Evolutionary conservation across 1,140 invertebrate genomes (phyloP).

Genomic region (Schmidtea mediterranea): DNA sequence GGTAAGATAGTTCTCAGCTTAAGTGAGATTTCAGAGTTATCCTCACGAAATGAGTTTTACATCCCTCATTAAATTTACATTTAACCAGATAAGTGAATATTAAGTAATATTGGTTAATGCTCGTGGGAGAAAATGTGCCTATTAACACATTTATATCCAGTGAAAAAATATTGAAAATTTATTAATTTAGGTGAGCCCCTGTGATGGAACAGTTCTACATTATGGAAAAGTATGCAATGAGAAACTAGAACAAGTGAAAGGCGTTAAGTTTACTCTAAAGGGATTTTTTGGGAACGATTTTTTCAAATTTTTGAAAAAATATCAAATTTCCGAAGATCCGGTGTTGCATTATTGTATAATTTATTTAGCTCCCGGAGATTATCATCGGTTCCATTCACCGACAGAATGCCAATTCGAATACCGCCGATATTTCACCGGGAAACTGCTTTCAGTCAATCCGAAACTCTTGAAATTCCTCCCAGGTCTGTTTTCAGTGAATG

Average conservation of each 20-base stretch:
- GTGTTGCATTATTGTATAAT: constrained; percentile 71
- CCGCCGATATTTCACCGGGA: constrained; percentile 59
- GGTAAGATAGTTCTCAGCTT: no score
- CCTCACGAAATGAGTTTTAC: no score
- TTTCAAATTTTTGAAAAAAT: background rate
- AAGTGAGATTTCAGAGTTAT: no score
- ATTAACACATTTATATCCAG: no score
- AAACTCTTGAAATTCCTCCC: background rate
- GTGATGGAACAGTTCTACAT: constrained; percentile 67
- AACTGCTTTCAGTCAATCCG: constrained; percentile 6
- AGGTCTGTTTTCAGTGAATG: constrained; percentile 35
- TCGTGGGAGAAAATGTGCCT: no score
- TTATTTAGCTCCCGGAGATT: constrained; percentile 89
- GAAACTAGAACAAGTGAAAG: constrained; percentile 64
- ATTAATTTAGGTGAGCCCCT: constrained; percentile 45
- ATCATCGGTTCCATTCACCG: constrained; percentile 90
- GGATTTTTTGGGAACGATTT: constrained; percentile 48
- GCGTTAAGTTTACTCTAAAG: constrained; percentile 65
- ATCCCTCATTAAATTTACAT: no score
- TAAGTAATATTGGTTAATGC: no score
- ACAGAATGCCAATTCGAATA: constrained; percentile 56
- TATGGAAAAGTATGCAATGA: constrained; percentile 57
- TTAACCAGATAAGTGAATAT: no score
- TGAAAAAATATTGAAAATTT: no score
- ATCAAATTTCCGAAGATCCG: constrained; percentile 29